phyloP scores from a whole-genome alignment of 2,888 invertebrate genomes.

The Drosophila austrosaltans region DNA sequence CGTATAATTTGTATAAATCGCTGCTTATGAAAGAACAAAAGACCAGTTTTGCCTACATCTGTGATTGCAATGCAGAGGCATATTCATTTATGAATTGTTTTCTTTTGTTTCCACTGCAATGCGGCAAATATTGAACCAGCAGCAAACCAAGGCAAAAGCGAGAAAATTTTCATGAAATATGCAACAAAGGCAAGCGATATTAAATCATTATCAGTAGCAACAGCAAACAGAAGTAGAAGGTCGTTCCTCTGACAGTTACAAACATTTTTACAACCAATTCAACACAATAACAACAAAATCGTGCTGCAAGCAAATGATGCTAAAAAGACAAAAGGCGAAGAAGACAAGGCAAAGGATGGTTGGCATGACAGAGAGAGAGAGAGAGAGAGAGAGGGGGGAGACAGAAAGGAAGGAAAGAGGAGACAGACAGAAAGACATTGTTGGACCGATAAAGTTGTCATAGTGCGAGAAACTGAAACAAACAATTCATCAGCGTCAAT shows the following conservation, averaged over 20 bases:
- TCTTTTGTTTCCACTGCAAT: slow-evolving; percentile 17
- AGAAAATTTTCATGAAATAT: slow-evolving; percentile 31
- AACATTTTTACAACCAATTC: slow-evolving; percentile 51
- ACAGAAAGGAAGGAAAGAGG: neutral
- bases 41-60: slow-evolving; percentile 14
- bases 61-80: slow-evolving; percentile 23
- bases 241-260: slow-evolving; percentile 45
- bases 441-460: slow-evolving; percentile 74
- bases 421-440: slow-evolving; percentile 19
- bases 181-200: slow-evolving; percentile 28
- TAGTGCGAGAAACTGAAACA: slow-evolving; percentile 63
- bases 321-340: slow-evolving; percentile 10
- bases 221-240: slow-evolving; percentile 22
- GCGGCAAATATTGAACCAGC: slow-evolving; percentile 17
- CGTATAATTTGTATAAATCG: slow-evolving; percentile 18
- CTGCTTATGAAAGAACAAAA: slow-evolving; percentile 9
- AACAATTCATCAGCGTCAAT: slow-evolving; percentile 78
- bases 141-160: neutral
- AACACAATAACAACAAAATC: slow-evolving; percentile 30
- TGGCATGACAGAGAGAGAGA: neutral
- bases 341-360: slow-evolving; percentile 5
- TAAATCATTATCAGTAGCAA: slow-evolving; percentile 39
- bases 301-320: slow-evolving; percentile 20
- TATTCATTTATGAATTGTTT: slow-evolving; percentile 12
- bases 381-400: neutral